Evolutionary conservation across 2,113 vertebrate species (phyloP), one percentile per base, ranked within the genome.

Genomic region (Salvelinus namaycush): DNA sequence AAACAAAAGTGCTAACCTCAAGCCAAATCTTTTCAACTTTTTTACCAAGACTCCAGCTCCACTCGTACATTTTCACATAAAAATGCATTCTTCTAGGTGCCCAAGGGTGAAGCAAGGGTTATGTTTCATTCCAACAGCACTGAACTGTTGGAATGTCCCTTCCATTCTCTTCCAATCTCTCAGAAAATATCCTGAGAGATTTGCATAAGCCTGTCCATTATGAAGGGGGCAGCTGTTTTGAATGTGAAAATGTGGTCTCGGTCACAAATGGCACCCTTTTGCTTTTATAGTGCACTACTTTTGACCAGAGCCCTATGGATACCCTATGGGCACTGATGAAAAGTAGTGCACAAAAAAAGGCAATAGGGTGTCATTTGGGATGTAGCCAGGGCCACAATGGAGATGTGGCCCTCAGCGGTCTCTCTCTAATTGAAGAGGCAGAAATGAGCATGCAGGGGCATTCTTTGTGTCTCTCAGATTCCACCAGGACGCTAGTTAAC

Each of bases 161-260:
- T 54, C 51, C 51, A 54, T 54, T 54, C 51, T 76, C 62, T 78
- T 76, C 48, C 49, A 77, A 54, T 59, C 75, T 34, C 72, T 54
- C 73, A 70, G 76, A 80, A 74, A 82, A 80, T 59, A 78, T 70
- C 34, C 39, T 72, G 73, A 49, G 72, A 62, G 64, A 88, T 88
- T 88, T 83, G 81, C 87, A 85, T 85, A 88, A 88, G 79, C 76
- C 79, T 67, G 64, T 75, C 62, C 72, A 62, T 66, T 73, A 62
- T 71, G 60, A 64, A 22, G n/a, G 49, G 31, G 39, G 73, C 68
- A 27, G 62, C 67, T 68, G 79, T 73, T 77, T 81, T 65, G 34
- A 77, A 70, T 74, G n/a, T 34, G 59, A 65, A 74, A 74, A 64
- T 54, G 20, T 3, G 5, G 51, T 16, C 1, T 16, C 14, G 4